Conservation (phyloP, 1,140 invertebrate genomes). For the Zaprionus taronus region DNA sequence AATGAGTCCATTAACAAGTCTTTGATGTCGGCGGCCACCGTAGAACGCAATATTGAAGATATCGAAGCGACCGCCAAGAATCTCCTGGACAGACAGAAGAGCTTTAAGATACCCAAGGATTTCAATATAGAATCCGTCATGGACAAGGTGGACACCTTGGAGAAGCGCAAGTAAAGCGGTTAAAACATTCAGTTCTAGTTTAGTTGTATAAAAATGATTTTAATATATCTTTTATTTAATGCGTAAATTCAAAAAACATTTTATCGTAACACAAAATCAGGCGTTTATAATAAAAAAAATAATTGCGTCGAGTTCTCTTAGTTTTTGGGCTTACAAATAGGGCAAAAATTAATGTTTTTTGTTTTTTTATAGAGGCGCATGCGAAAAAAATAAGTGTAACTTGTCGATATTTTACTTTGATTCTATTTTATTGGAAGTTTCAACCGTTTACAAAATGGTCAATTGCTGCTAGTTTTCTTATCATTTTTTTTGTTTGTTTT, state of each 20-base stretch:
- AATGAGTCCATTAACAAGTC: conserved; percentile 35
- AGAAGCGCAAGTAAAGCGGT: conserved; percentile 30
- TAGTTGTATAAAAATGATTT: conserved; percentile 74
- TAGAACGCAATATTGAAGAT: conserved; percentile 34
- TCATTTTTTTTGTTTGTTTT: background rate
- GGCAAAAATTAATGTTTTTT: conserved; percentile 13
- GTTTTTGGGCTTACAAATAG: conserved; percentile 53
- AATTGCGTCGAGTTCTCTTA: conserved; percentile 35
- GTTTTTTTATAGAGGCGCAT: background rate
- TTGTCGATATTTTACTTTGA: conserved; percentile 40
- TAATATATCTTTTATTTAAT: conserved; percentile 71
- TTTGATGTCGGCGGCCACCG: conserved; percentile 40
- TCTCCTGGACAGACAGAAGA: conserved; percentile 50
- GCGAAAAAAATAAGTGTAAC: conserved; percentile 36
- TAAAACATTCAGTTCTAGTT: background rate
- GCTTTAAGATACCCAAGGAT: conserved; percentile 51
- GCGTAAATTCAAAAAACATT: conserved; percentile 70
- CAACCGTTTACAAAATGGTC: conserved; percentile 53
- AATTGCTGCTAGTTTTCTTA: conserved; percentile 64
- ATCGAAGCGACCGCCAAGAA: conserved; percentile 42
- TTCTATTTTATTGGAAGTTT: conserved; percentile 59
- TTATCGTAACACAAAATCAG: conserved; percentile 72
- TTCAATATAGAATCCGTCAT: conserved; percentile 70
- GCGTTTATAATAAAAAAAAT: conserved; percentile 47
- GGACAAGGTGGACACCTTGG: conserved; percentile 57